Evolutionary conservation across 2,797 vertebrate species (phyloP), one percentile per base, ranked within the genome.

Genomic region (Tenualosa thibaudeaui): DNA sequence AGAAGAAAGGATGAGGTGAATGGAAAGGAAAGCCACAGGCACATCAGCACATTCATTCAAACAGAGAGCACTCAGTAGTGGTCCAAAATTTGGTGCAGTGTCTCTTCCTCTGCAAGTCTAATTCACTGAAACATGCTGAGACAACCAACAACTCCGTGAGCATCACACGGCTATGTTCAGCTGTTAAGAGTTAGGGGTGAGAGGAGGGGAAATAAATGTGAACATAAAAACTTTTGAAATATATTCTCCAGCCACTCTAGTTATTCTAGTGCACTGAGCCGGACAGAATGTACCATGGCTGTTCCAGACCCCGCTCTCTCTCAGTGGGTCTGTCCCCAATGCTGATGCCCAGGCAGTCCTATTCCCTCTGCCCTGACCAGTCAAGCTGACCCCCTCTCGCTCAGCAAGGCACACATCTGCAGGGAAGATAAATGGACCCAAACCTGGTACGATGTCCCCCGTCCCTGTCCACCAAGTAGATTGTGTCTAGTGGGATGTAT

Each of bases 381-480:
- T 50, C 68, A 24, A 4, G 40, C 53, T 81, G 60, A 85, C 51
- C 46, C 81, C 68, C 82, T 75, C 83, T 84, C 78, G 81, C 81
- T n/a, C 56, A 62, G 78, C 60, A 81, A 50, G 71, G 84, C 54
- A 40, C 58, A 46, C 71, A 46, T 84, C 37, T 81, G 24, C 26
- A 12, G 78, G 82, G 85, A 84, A 85, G 89, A 91, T 88, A 86
- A 89, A 90, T 89, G 87, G 86, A 82, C 85, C 86, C 13, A 81
- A 88, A 91, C 86, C 82, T 82, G 86, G 84, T 85, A 85, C 88
- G 85, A 82, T 78, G 71, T 78, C 71, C 68, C 62, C 88, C 85
- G 85, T 85, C n/a, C 81, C 84, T 86, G 86, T 86, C 88, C 84
- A 85, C 49, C 84, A 84, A 84, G 87, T 88, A 89, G 89, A 89